Base-by-base conservation (phyloP, 2,113 vertebrate genomes). In the Ciconia maguari region DNA sequence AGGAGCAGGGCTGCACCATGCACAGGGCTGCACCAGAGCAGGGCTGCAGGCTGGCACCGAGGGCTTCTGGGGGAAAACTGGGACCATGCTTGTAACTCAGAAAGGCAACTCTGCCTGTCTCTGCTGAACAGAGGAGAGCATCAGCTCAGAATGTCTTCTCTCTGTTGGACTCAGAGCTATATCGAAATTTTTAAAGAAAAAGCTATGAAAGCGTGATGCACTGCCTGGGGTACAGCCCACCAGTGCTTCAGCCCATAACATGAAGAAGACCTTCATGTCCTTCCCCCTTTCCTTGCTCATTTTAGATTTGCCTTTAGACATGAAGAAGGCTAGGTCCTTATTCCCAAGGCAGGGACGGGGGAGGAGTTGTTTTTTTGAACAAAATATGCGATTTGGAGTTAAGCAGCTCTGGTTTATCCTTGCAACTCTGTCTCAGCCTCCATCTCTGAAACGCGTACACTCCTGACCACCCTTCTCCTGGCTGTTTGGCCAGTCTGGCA, bases 371-470 rank as follows among this genome's bases (percentile, higher is more conserved):
- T 77, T 66, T 71, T 72, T 32, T 72, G 32, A 66, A 69, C 11
- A 8, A 87, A 79, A 41, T n/a, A 52, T 0, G 2, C 13, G 21
- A 24, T n/a, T 57, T 62, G 58, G 42, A 58, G 16, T 52, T 52
- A 62, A n/a, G 65, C 42, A 78, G 41, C 60, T 87, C 48, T 36
- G 48, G 6, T 72, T 62, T 32, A 55, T 42, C 11, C 36, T 89
- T 22, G n/a, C 44, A 27, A 3, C 25, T 64, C 27, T 65, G 68
- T 26, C 27, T 71, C 64, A 72, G 52, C 42, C 29, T 74, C 41
- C 36, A 2, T 46, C 48, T 64, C 52, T 44, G 38, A 62, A 49
- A 49, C 13, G 15, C 0, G 1, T 15, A 42, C 16, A 0, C 36
- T 62, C 29, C 68, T 64, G 42, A 48, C 16, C 16, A 0, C 25